Conservation (phyloP, 2,113 vertebrate genomes). For the Sorex araneus region DNA sequence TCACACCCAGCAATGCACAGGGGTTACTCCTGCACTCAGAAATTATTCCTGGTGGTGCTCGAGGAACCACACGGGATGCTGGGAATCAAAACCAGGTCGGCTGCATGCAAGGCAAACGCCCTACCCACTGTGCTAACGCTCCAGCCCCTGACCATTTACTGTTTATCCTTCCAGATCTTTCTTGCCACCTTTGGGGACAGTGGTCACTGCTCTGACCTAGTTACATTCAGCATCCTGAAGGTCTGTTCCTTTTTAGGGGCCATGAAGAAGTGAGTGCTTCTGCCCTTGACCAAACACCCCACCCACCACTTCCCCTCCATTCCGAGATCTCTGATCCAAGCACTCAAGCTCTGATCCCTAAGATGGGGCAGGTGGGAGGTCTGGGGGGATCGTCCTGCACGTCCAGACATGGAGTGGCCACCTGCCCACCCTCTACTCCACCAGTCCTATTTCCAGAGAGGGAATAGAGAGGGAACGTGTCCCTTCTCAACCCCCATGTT, state of each 20-base stretch:
- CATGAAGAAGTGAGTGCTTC: neutral
- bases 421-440: neutral
- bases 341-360: neutral
- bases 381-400: fast-evolving
- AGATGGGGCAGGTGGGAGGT: too few relatives aligned
- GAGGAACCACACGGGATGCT: too few relatives aligned
- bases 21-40: too few relatives aligned
- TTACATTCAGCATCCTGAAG: neutral
- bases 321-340: neutral
- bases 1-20: too few relatives aligned
- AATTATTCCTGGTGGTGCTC: too few relatives aligned
- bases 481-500: neutral
- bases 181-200: neutral
- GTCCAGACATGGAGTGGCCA: fast-evolving
- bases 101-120: too few relatives aligned
- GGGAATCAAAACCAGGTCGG: too few relatives aligned
- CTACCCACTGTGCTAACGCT: too few relatives aligned
- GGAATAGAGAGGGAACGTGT: neutral
- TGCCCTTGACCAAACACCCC: neutral
- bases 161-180: neutral
- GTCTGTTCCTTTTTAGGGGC: neutral
- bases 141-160: too few relatives aligned
- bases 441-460: neutral
- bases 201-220: neutral
- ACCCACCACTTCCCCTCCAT: neutral